These are phyloP conservation scores for Bombus huntii DNA, from an alignment of 1,140 invertebrate species.

Conservation along the genomic window DNA sequence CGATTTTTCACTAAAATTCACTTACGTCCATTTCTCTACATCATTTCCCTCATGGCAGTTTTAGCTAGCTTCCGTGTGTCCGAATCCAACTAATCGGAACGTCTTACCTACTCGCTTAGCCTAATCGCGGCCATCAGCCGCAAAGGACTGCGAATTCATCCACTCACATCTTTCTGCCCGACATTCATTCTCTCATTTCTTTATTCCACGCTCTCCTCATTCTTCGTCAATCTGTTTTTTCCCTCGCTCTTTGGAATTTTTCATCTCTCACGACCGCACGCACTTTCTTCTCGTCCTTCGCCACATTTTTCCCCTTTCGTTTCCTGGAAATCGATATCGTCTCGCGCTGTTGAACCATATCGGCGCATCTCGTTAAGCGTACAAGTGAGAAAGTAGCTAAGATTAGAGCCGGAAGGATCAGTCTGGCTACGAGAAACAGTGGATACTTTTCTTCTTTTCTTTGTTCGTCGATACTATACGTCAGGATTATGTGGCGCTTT, in stretches of 20 bases:
- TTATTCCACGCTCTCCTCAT: slow-evolving; percentile 8
- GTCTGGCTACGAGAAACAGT: slow-evolving; percentile 14
- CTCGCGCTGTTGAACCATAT: slow-evolving; percentile 8
- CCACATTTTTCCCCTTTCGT: slow-evolving; percentile 15
- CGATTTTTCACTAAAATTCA: slow-evolving; percentile 54
- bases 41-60: slow-evolving; percentile 76
- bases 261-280: neutral
- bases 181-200: slow-evolving; percentile 37
- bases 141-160: slow-evolving; percentile 52
- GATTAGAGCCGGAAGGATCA: slow-evolving; percentile 4
- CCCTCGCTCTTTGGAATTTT: neutral
- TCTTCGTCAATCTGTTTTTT: neutral
- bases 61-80: slow-evolving; percentile 80
- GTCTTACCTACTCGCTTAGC: slow-evolving; percentile 77
- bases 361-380: slow-evolving; percentile 2
- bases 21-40: slow-evolving; percentile 60
- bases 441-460: neutral
- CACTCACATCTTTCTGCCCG: slow-evolving; percentile 22
- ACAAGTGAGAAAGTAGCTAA: slow-evolving; percentile 12
- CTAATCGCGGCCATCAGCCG: slow-evolving; percentile 41
- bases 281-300: neutral
- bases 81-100: slow-evolving; percentile 68
- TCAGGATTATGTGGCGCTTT: neutral
- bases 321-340: slow-evolving; percentile 53
- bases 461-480: neutral